Evolutionary conservation across 1,140 invertebrate species (phyloP), one percentile per base, ranked within the genome.

Genomic region (Apis florea): DNA sequence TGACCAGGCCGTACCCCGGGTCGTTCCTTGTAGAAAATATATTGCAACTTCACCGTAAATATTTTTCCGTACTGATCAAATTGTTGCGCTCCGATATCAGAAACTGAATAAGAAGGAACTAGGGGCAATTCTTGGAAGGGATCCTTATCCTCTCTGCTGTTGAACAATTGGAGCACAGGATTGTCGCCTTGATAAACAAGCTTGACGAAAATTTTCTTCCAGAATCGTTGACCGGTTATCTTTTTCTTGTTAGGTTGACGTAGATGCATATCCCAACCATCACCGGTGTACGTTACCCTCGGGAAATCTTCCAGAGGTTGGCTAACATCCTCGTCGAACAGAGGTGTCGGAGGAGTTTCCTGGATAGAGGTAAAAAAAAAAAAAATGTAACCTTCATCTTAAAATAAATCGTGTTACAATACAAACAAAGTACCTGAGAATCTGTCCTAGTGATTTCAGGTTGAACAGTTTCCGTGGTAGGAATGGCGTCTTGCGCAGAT

Each of bases 51-150:
- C 21, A 99, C 96, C 0, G 99, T 99, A 93, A 99, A 99, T 88
- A 99, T 99, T 94, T 99, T 99, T 9, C 98, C 98, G 92, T 97
- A 99, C 90, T 99, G 97, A 94, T 99, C 99, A 92, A 98, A 99
- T 93, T 99, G 98, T 93, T 99, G 98, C 47, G 98, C 97, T n/a
- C 96, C 96, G 21, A 98, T 97, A 79, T 98, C 97, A 1, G 97
- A 98, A 10, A 98, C 97, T 0, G 97, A 98, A 91, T 99, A 99
- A 90, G 97, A 98, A 11, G 98, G 96, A 90, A 99, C 97, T 56
- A 99, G 93, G 1, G 98, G 98, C 64, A 99, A 94, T 94, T 99
- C 98, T 94, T 98, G 97, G 91, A 98, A 97, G 0, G 98, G 97
- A 93, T 98, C 97, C 92, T 97, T 98, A 90, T 99, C 98, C 11